phyloP scores from a whole-genome alignment of 2,113 vertebrate genomes.

The Carettochelys insculpta region DNA sequence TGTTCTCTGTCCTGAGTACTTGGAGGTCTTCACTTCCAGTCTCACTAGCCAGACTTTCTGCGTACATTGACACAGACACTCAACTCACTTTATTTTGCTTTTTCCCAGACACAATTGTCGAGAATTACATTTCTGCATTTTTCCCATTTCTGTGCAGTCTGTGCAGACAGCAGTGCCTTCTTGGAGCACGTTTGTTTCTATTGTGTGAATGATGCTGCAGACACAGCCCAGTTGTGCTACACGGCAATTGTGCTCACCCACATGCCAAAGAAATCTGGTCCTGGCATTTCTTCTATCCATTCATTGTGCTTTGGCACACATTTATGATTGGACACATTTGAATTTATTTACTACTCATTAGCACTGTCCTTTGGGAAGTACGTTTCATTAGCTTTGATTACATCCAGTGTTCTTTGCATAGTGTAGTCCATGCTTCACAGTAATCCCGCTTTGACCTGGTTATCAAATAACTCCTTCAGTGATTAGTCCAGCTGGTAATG shows the following conservation, averaged over 20 bases:
- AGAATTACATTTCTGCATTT: background rate
- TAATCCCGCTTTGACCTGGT: background rate
- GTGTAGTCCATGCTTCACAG: background rate
- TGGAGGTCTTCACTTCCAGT: rapidly evolving
- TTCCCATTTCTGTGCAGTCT: background rate
- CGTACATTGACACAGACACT: background rate
- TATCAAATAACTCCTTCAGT: background rate
- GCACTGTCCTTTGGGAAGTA: background rate
- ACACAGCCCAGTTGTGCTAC: rapidly evolving
- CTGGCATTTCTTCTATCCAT: background rate
- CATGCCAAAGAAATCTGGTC: background rate
- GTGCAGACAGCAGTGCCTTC: background rate
- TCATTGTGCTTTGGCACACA: background rate
- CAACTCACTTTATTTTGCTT: background rate
- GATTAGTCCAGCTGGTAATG: background rate
- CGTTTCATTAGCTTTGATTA: too few relatives aligned
- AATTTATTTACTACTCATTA: background rate
- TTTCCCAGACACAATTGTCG: background rate
- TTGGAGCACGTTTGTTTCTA: rapidly evolving
- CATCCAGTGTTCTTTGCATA: background rate
- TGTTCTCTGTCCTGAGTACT: too few relatives aligned
- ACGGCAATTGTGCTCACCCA: too few relatives aligned
- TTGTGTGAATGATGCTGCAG: rapidly evolving
- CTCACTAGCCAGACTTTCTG: too few relatives aligned
- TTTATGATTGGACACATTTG: background rate